Percentiles rank a stretch among this genome's conserved stretches.
phyloP scores from a whole-genome alignment of 2,888 invertebrate genomes.

The Stratiomys singularior region DNA sequence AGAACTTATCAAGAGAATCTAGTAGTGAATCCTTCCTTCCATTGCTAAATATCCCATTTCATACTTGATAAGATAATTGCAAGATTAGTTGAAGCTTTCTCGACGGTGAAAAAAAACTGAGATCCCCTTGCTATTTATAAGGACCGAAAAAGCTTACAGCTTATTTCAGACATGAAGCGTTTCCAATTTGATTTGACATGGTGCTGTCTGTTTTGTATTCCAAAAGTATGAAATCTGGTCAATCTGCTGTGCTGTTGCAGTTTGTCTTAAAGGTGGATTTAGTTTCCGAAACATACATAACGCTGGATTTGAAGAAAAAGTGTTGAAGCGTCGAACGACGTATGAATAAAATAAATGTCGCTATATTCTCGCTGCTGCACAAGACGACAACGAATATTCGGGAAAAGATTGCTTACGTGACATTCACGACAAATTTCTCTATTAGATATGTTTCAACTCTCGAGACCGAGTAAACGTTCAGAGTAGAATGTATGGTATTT shows the following conservation, averaged over 20 bases:
- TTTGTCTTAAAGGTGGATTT: constrained; percentile 37
- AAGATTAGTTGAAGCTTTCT: too few species aligned
- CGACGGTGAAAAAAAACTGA: too few species aligned
- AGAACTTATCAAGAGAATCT: too few species aligned
- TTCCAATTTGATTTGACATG: neutral
- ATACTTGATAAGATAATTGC: too few species aligned
- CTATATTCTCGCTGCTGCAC: neutral
- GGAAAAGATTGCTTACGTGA: constrained; percentile 53
- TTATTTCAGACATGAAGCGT: neutral
- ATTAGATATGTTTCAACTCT: constrained; percentile 46
- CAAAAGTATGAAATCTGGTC: constrained; percentile 13
- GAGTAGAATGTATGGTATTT: constrained; percentile 26
- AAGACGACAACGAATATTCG: constrained; percentile 18
- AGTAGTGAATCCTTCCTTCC: too few species aligned
- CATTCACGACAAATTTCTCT: constrained; percentile 51
- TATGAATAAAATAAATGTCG: constrained; percentile 44
- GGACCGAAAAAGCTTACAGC: neutral
- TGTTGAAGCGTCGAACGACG: constrained; percentile 29
- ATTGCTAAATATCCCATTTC: too few species aligned
- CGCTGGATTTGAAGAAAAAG: constrained; percentile 1
- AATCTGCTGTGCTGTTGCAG: constrained; percentile 17
- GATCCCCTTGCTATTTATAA: neutral
- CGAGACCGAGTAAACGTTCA: constrained; percentile 7
- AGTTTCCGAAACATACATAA: constrained; percentile 18
- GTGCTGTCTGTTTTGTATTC: constrained; percentile 38